Evolutionary conservation across 2,797 vertebrate species (phyloP).

Genomic region (Huso huso): DNA sequence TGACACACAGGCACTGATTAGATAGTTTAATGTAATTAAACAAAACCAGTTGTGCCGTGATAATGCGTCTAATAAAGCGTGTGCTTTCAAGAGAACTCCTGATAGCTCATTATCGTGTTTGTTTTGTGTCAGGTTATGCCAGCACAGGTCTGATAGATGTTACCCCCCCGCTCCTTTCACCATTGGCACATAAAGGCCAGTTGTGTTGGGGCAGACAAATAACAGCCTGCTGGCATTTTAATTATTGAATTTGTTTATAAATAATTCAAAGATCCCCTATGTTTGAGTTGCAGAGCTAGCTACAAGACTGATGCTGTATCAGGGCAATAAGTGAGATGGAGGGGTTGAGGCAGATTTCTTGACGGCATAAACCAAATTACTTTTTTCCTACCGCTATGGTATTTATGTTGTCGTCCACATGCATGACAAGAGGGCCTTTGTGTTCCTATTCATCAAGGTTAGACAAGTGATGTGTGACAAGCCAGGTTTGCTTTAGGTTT

Average conservation of each 20-base stretch:
- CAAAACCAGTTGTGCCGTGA: neutral
- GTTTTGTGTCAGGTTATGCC: neutral
- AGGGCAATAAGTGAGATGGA: too few species aligned
- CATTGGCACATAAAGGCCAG: slow-evolving; percentile 40
- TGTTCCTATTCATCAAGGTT: neutral
- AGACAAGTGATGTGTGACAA: neutral
- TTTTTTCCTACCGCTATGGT: too few species aligned
- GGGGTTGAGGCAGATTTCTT: too few species aligned
- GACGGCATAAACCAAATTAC: too few species aligned
- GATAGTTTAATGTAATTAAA: neutral
- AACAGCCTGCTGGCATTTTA: slow-evolving; percentile 35
- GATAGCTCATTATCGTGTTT: neutral
- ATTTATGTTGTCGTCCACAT: neutral
- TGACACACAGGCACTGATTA: neutral
- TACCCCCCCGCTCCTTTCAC: slow-evolving; percentile 17
- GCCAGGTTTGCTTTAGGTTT: neutral
- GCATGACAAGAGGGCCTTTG: neutral
- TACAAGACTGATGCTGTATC: too few species aligned
- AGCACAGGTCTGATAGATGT: neutral
- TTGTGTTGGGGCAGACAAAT: slow-evolving; percentile 35
- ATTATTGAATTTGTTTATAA: slow-evolving; percentile 59
- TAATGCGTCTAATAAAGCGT: neutral
- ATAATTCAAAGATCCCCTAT: slow-evolving; percentile 48
- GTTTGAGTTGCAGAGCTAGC: neutral
- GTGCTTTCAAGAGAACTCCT: neutral